These are phyloP conservation scores for Rugalucina vietnamica DNA, from an alignment of 2,888 invertebrate genomes.

Conservation along the genomic window DNA sequence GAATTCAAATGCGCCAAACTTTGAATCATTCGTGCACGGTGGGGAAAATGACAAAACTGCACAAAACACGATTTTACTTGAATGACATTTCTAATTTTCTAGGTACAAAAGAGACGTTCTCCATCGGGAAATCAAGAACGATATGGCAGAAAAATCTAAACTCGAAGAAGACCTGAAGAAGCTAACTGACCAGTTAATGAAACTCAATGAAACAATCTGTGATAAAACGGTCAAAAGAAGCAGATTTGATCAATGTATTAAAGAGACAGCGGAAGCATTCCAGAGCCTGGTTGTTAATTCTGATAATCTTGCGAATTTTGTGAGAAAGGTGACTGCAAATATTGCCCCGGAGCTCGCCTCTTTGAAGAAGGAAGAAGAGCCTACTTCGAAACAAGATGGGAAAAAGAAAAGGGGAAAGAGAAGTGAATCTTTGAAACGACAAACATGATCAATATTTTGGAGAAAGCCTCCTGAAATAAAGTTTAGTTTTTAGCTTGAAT, in stretches of 20 bases:
- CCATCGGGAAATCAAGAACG: constrained; percentile 50
- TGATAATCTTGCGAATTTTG: constrained; percentile 47
- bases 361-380: neutral
- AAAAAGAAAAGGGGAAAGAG: constrained; percentile 36
- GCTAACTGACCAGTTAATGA: constrained; percentile 45
- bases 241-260: constrained; percentile 46
- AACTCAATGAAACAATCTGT: constrained; percentile 52
- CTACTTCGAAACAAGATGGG: constrained; percentile 10
- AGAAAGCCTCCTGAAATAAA: too few species aligned
- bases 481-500: too few species aligned
- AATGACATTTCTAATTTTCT: neutral
- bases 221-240: constrained; percentile 54
- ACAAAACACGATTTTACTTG: neutral
- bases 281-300: constrained; percentile 48
- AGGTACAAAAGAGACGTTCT: constrained; percentile 53
- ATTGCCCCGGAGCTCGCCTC: constrained; percentile 42
- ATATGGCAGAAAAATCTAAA: constrained; percentile 51
- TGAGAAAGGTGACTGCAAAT: constrained; percentile 51
- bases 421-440: constrained; percentile 34
- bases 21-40: neutral
- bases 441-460: too few species aligned
- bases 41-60: neutral
- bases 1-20: too few species aligned
- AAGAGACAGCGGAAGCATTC: constrained; percentile 49
- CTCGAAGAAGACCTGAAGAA: constrained; percentile 52